Percentiles rank a stretch among this genome's conserved stretches.
Evolutionary conservation across 1,140 invertebrate species (phyloP).

Genomic region (Berghia stephanieae): DNA sequence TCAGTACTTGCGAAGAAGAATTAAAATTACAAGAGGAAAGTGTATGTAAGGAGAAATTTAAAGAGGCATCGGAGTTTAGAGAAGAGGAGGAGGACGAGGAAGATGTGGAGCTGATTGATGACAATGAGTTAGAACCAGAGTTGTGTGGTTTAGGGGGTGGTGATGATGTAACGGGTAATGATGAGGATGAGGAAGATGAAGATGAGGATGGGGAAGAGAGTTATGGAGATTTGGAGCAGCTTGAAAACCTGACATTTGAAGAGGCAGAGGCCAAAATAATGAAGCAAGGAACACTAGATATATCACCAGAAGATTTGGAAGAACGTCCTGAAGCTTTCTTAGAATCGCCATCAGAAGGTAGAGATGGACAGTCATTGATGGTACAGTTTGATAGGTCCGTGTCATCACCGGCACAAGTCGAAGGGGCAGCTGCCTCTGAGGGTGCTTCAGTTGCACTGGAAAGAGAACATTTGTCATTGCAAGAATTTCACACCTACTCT

Average conservation of each 20-base stretch:
- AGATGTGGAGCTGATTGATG: slow-evolving; percentile 19
- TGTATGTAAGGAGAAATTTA: no score
- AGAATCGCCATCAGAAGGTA: neutral
- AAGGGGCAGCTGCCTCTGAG: neutral
- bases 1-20: no score
- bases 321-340: no score
- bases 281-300: slow-evolving; percentile 46
- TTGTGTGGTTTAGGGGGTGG: neutral
- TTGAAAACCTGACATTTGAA: no score
- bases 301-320: slow-evolving; percentile 59
- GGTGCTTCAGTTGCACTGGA: no score
- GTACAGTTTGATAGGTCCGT: no score
- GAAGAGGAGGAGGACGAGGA: slow-evolving; percentile 13
- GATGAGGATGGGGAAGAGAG: slow-evolving; percentile 63
- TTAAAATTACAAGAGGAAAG: no score
- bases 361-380: no score
- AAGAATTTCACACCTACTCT: no score
- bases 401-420: neutral
- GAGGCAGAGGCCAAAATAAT: slow-evolving; percentile 24
- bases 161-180: slow-evolving; percentile 19
- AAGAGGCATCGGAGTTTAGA: no score
- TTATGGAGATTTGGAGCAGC: slow-evolving; percentile 14
- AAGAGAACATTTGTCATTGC: no score
- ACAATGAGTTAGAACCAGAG: slow-evolving; percentile 18
- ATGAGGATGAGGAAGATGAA: slow-evolving; percentile 33